Conservation (phyloP, 1,140 invertebrate species). For the Diabrotica virgifera region DNA sequence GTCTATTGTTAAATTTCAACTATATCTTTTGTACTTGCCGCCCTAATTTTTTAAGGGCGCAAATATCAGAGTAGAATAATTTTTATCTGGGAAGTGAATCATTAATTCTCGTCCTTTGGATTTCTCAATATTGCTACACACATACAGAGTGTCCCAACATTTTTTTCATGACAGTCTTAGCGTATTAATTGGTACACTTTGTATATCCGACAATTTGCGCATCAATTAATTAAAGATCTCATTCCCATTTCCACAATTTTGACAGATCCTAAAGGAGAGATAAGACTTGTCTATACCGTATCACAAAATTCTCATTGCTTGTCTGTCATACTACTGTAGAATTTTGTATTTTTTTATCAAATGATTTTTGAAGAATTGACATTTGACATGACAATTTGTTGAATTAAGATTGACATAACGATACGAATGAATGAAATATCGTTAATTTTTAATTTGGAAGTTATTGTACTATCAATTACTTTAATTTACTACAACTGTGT, state of each 20-base stretch:
- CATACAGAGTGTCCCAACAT: too few species aligned
- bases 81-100: too few species aligned
- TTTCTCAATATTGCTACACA: too few species aligned
- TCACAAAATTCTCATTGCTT: constrained; percentile 31
- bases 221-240: neutral
- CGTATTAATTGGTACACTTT: too few species aligned
- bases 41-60: too few species aligned
- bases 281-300: constrained; percentile 21
- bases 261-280: neutral
- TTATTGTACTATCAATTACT: constrained; percentile 35
- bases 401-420: constrained; percentile 18
- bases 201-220: too few species aligned
- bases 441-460: constrained; percentile 37
- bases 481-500: constrained; percentile 42
- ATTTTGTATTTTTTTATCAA: constrained; percentile 45
- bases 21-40: too few species aligned
- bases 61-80: too few species aligned
- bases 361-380: constrained; percentile 26
- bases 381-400: constrained; percentile 10
- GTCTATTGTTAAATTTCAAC: too few species aligned
- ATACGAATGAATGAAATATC: constrained; percentile 44
- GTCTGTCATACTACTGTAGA: constrained; percentile 34
- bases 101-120: too few species aligned
- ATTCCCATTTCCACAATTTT: neutral
- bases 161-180: too few species aligned